Evolutionary conservation across 2,113 vertebrate genomes (phyloP).

Genomic region (Meleagris gallopavo): DNA sequence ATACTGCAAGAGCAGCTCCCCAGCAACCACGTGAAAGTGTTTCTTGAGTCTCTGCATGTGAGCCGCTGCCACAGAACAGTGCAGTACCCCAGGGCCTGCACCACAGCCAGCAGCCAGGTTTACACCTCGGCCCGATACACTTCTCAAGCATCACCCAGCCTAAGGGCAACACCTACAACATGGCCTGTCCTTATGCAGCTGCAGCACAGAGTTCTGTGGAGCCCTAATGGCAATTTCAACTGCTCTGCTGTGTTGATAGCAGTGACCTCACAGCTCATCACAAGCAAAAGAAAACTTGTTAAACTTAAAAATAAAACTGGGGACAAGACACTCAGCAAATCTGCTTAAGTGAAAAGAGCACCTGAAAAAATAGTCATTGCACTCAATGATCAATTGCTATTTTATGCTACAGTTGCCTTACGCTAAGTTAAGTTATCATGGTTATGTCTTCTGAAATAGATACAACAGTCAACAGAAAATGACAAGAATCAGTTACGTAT

Average conservation of each 20-base stretch:
- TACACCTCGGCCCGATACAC: not conserved
- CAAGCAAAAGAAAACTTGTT: not conserved
- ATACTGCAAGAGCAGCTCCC: not conserved
- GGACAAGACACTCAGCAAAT: not conserved
- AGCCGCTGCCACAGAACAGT: not conserved
- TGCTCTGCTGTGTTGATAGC: not conserved
- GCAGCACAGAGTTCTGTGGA: not conserved
- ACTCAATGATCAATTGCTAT: not conserved
- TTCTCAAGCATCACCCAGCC: not conserved
- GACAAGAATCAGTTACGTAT: not conserved
- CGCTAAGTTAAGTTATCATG: not conserved
- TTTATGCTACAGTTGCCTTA: not conserved
- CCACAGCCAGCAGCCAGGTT: accelerated
- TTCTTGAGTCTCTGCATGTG: accelerated
- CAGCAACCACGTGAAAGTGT: accelerated
- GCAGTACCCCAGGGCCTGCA: no score
- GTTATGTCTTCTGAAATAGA: not conserved
- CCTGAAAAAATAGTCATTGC: not conserved
- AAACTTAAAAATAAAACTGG: no score
- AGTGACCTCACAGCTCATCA: not conserved
- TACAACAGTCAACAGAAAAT: not conserved
- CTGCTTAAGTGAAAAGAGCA: not conserved
- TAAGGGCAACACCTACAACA: not conserved
- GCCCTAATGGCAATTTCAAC: not conserved
- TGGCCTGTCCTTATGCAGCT: not conserved